phyloP scores from a whole-genome alignment of 2,797 vertebrate species.

The Tragopan temminckii region DNA sequence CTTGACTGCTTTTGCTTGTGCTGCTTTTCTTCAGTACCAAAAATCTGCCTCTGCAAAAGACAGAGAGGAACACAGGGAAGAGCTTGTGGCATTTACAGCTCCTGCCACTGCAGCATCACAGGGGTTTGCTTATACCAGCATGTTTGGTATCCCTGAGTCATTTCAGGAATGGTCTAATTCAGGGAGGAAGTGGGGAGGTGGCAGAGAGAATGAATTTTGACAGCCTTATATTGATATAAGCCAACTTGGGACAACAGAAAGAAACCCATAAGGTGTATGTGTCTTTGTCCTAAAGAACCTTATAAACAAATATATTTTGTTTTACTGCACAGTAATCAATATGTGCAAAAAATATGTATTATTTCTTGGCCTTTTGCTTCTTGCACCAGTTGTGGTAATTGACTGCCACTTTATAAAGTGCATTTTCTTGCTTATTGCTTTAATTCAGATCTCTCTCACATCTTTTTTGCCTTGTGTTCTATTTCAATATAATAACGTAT shows the following conservation, averaged over 20 bases:
- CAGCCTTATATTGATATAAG: neutral
- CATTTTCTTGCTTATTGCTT: neutral
- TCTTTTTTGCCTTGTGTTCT: neutral
- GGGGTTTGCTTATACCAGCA: neutral
- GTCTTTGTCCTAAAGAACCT: neutral
- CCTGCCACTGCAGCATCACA: neutral
- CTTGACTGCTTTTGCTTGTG: neutral
- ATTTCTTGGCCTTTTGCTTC: neutral
- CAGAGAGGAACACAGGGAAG: neutral
- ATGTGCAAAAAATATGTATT: too few species aligned
- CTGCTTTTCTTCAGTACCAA: neutral
- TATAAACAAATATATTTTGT: neutral
- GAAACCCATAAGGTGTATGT: neutral
- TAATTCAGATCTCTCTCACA: neutral
- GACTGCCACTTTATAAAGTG: neutral
- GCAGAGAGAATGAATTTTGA: neutral
- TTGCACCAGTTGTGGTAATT: neutral
- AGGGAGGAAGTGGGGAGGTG: neutral
- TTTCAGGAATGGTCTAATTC: neutral
- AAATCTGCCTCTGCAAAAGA: neutral
- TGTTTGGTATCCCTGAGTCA: neutral
- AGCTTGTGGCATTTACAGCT: neutral
- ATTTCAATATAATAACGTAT: neutral
- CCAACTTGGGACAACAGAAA: neutral
- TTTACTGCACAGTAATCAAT: neutral